These are phyloP conservation scores for Diadophis punctatus DNA, from an alignment of 2,113 vertebrate genomes.

Conservation along the genomic window DNA sequence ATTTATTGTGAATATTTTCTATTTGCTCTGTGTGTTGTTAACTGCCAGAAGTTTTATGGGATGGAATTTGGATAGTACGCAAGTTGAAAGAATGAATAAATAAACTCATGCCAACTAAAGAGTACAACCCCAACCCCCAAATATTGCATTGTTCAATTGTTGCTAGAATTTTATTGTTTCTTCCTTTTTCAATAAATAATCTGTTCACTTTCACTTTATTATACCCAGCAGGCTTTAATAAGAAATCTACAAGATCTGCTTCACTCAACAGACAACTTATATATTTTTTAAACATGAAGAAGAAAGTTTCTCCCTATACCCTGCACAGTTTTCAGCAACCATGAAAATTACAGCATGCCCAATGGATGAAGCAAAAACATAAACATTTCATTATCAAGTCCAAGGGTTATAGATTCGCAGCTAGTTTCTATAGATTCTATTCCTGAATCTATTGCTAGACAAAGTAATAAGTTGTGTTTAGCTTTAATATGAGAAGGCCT, in stretches of 20 bases:
- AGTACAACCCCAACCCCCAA: no score
- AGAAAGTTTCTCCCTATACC: not conserved
- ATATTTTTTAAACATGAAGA: not conserved
- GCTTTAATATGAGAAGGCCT: not conserved
- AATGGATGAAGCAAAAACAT: not conserved
- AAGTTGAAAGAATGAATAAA: not conserved
- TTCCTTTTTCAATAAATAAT: not conserved
- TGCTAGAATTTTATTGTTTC: not conserved
- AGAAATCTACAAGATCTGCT: not conserved
- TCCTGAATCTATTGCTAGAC: not conserved
- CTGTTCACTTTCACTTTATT: not conserved
- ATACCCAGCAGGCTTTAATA: not conserved
- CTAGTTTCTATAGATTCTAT: not conserved
- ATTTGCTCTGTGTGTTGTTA: not conserved
- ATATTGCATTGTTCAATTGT: not conserved
- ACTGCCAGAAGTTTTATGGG: not conserved
- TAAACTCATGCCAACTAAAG: not conserved
- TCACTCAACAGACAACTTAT: not conserved
- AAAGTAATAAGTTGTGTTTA: no score
- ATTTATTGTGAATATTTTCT: not conserved
- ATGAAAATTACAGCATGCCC: not conserved
- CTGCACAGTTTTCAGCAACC: not conserved
- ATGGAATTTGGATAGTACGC: not conserved
- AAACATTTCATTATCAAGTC: not conserved
- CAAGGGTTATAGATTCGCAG: not conserved